Evolutionary conservation across 2,113 vertebrate species (phyloP), one percentile per base, ranked within the genome.

Genomic region (Triplophysa tibetana): DNA sequence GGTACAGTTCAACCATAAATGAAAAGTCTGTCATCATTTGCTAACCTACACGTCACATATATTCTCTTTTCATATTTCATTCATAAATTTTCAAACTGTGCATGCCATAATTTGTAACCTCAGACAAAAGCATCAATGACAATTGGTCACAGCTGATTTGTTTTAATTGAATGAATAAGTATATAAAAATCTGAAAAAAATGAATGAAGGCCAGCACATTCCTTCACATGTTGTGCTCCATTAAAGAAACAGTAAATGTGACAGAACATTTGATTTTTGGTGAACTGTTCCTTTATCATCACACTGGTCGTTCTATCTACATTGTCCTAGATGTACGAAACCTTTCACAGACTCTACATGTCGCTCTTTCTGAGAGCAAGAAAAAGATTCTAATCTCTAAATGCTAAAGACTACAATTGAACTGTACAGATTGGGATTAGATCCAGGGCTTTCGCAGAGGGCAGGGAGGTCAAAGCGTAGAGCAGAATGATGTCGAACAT

Each of bases 341-440:
- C 29, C 50, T 48, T 72, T 73, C 70, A 77, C 70, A 81, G 61
- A 67, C 66, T 77, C 69, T 73, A 52, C 5, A 52, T 52, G 13
- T 58, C 8, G 54, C 54, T 58, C 17, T 56, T 56, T 19, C 77
- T 61, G 75, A 26, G 60, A 61, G 56, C 43, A 43, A 77, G 50
- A 38, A 21, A 66, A 77, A 54, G n/a, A n/a, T 24, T 23, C 73
- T 75, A 79, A 77, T 70, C 74, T 80, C 67, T 80, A 83, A 77
- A 80, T 80, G 78, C 68, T 83, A 81, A 73, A 41, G 41, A 65
- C 77, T 62, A 12, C 75, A 72, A 21, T 65, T 64, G 54, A 75
- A 65, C 41, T 75, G 70, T 64, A 77, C 77, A 75, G 63, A 77
- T 64, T 29, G 23, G 64, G 17, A 43, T 68, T 48, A 19, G 45